Evolutionary conservation across 2,888 invertebrate species (phyloP).

Genomic region (Neocrepidodera transversa): DNA sequence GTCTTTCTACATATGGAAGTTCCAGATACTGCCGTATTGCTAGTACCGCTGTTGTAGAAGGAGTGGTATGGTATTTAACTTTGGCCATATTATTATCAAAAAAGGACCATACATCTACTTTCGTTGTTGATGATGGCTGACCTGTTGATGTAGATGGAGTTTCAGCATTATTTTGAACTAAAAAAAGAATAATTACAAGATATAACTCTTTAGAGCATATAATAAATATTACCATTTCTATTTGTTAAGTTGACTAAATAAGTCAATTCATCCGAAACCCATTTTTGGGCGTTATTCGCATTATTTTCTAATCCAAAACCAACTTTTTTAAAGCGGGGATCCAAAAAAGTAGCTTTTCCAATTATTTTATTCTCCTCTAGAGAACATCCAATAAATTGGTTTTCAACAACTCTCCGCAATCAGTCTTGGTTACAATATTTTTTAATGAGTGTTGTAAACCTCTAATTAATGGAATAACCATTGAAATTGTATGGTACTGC

Average conservation of each 20-base stretch:
- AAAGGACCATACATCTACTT: slow-evolving; percentile 24
- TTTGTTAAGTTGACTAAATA: background rate
- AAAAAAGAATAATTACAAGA: too few species aligned
- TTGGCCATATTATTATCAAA: slow-evolving; percentile 32
- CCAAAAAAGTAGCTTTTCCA: slow-evolving; percentile 41
- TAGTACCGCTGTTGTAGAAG: slow-evolving; percentile 21
- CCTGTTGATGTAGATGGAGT: background rate
- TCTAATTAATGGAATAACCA: slow-evolving; percentile 40
- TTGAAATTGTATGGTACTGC: slow-evolving; percentile 43
- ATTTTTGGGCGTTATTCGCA: slow-evolving; percentile 35
- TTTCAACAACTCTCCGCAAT: slow-evolving; percentile 30
- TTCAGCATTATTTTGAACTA: background rate
- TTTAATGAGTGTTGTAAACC: slow-evolving; percentile 35
- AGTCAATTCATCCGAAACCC: slow-evolving; percentile 31
- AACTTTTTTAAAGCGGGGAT: slow-evolving; percentile 43
- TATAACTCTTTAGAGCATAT: too few species aligned
- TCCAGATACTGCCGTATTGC: slow-evolving; percentile 32
- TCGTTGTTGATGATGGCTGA: background rate
- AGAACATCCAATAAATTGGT: slow-evolving; percentile 23
- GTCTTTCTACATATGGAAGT: slow-evolving; percentile 21
- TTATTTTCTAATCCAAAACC: slow-evolving; percentile 35
- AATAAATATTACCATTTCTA: background rate
- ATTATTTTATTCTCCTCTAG: slow-evolving; percentile 38
- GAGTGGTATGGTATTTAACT: slow-evolving; percentile 11
- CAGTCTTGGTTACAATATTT: slow-evolving; percentile 17